phyloP scores from a whole-genome alignment of 2,113 vertebrate genomes.

The Cavia porcellus region DNA sequence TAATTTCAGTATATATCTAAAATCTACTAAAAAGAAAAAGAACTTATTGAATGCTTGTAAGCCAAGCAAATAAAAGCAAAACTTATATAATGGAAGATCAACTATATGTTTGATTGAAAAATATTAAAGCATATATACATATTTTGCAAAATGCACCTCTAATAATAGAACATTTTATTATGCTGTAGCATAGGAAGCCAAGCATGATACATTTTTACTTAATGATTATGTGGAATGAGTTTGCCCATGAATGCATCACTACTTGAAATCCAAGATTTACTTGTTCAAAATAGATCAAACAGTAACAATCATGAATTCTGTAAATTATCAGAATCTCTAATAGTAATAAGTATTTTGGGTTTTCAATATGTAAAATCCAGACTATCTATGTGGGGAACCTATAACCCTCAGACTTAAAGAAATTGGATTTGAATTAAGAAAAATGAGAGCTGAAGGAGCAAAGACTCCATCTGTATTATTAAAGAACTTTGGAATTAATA shows the following conservation, averaged over 20 bases:
- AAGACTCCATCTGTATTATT: neutral
- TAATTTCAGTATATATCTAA: neutral
- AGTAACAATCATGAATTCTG: neutral
- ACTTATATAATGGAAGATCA: neutral
- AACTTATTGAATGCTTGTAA: neutral
- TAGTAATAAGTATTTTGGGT: neutral
- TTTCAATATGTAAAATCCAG: neutral
- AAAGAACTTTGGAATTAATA: neutral
- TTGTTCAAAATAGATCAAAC: neutral
- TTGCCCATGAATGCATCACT: neutral
- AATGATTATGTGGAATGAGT: neutral
- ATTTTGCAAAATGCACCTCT: neutral
- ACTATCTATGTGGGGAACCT: neutral
- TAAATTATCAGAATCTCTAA: neutral
- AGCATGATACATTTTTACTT: neutral
- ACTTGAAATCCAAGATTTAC: neutral
- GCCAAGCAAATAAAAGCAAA: neutral
- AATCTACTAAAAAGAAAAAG: neutral
- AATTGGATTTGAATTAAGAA: neutral
- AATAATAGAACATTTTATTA: neutral
- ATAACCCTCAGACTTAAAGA: neutral
- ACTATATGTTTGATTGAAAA: neutral
- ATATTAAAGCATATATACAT: neutral
- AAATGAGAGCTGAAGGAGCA: neutral
- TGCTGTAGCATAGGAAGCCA: neutral